Conservation (phyloP, 2,113 vertebrate species). For the Gobiocypris rarus region DNA sequence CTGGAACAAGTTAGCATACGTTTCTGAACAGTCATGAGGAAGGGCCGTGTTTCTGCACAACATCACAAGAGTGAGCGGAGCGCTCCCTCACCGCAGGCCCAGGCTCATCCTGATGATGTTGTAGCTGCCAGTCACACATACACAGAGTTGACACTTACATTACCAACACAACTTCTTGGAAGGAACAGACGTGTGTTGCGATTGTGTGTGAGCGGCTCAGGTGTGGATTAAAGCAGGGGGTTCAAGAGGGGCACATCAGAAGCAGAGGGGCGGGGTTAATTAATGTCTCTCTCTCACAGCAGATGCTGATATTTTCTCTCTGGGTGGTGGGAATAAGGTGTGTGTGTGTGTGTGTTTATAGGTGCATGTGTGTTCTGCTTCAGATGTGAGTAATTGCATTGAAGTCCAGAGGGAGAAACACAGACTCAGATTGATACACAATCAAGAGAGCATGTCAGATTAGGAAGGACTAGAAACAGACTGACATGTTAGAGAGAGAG, state of each 20-base stretch:
- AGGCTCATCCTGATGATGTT: conserved; percentile 37
- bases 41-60: conserved; percentile 2
- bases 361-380: conserved; percentile 37
- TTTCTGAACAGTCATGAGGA: neutral
- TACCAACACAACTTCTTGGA: conserved; percentile 1
- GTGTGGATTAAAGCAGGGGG: conserved; percentile 71
- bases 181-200: neutral
- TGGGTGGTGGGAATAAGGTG: conserved; percentile 44
- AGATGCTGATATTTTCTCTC: conserved; percentile 49
- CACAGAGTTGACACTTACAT: neutral
- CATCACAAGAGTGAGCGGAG: conserved; percentile 31
- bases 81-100: conserved; percentile 14
- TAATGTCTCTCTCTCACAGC: conserved; percentile 59
- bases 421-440: conserved; percentile 22
- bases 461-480: conserved; percentile 15
- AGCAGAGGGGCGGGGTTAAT: conserved; percentile 71
- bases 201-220: conserved; percentile 58
- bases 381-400: conserved; percentile 48
- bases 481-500: neutral
- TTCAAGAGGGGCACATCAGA: conserved; percentile 64
- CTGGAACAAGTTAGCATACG: neutral
- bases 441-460: conserved; percentile 36
- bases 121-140: conserved; percentile 38
- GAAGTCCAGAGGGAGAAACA: conserved; percentile 48
- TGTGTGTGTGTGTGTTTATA: conserved; percentile 36